A percentile compares a stretch with the other conserved stretches of the same genome.
Conservation (phyloP, 2,797 vertebrate species). For the Sebastes vulpes region DNA sequence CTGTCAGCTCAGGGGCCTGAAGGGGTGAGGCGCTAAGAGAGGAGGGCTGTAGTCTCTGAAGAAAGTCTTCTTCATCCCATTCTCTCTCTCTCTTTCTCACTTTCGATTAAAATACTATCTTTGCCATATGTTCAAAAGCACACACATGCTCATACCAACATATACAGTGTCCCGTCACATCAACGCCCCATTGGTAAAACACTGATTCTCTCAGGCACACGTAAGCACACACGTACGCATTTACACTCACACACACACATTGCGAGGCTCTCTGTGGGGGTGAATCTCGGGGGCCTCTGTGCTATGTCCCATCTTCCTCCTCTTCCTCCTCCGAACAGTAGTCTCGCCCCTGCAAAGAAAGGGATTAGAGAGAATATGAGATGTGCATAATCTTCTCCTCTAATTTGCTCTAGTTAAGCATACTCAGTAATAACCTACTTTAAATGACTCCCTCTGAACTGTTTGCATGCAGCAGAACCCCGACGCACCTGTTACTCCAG, state of each 20-base stretch:
- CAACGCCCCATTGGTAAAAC: constrained; percentile 63
- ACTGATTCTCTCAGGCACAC: constrained; percentile 67
- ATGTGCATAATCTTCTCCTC: not conserved
- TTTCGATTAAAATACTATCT: constrained; percentile 77
- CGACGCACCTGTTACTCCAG: constrained; percentile 30
- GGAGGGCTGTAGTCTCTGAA: constrained; percentile 63
- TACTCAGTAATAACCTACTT: not conserved
- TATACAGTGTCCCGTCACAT: constrained; percentile 54
- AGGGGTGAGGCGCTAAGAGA: constrained; percentile 46
- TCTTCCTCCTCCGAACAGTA: constrained; percentile 94
- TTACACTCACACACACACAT: constrained; percentile 53
- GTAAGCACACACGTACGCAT: constrained; percentile 10
- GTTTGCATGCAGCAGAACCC: not conserved
- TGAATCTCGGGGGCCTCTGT: constrained; percentile 66
- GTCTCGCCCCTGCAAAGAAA: constrained; percentile 90
- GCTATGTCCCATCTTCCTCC: constrained; percentile 87
- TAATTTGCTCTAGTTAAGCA: not conserved
- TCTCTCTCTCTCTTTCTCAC: constrained; percentile 37
- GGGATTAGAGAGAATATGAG: not conserved
- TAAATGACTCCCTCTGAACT: not conserved
- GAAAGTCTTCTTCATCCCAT: constrained; percentile 61
- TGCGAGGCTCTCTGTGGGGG: constrained; percentile 63
- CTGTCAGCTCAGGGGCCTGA: constrained; percentile 48
- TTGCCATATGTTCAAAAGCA: constrained; percentile 60
- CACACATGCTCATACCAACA: constrained; percentile 43